Evolutionary conservation across 2,888 invertebrate genomes (phyloP).

Genomic region (Zeuzera pyrina): DNA sequence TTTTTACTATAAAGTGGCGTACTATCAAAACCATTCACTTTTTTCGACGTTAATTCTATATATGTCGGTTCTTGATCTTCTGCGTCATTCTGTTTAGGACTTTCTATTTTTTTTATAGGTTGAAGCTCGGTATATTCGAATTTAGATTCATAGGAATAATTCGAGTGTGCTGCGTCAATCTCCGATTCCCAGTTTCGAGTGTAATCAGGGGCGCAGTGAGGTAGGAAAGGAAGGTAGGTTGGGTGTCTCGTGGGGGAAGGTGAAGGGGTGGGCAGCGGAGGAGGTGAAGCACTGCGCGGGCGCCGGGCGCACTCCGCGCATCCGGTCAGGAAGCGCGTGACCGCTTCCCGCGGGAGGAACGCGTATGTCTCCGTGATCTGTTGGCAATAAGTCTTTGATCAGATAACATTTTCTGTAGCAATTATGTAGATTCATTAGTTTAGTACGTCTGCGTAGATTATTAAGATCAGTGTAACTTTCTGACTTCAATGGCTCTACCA

Average conservation of each 20-base stretch:
- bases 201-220: constrained; percentile 59
- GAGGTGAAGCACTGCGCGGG: constrained; percentile 77
- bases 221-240: constrained; percentile 54
- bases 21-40: constrained; percentile 40
- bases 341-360: constrained; percentile 95
- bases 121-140: constrained; percentile 58
- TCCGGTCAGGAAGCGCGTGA: constrained; percentile 94
- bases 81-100: constrained; percentile 43
- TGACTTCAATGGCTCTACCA: no score
- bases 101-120: constrained; percentile 56
- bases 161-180: constrained; percentile 64
- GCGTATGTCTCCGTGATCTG: constrained; percentile 98
- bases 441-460: no score
- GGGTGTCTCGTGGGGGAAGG: constrained; percentile 63
- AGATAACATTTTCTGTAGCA: no score
- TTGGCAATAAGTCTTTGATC: constrained; percentile 59
- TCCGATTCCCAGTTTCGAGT: constrained; percentile 68
- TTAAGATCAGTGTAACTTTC: no score
- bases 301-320: constrained; percentile 94
- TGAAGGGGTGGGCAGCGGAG: constrained; percentile 65
- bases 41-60: constrained; percentile 59
- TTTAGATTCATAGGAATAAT: constrained; percentile 53
- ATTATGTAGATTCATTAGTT: no score
- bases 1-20: constrained; percentile 35
- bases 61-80: constrained; percentile 60